Evolutionary conservation across 64 coral and sea anemone genomes (phyloP).

Genomic region (Hydrozoanthus tunicans): DNA sequence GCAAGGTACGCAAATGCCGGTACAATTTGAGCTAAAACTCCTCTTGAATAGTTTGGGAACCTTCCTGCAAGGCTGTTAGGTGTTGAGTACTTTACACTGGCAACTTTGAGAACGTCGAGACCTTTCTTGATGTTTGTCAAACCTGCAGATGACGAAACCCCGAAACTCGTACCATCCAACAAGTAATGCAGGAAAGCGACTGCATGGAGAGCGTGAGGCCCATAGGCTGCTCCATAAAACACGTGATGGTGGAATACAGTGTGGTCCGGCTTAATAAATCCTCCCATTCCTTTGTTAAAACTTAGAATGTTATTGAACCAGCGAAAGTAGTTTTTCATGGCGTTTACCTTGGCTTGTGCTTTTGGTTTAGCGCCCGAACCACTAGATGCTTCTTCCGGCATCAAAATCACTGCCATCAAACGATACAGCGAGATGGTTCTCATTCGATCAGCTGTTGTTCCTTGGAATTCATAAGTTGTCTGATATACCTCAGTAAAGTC

Average conservation of each 20-base stretch:
- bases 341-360: conserved; percentile 3
- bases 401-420: conserved; percentile 21
- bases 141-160: not conserved
- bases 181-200: not conserved
- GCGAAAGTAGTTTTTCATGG: conserved; percentile 2
- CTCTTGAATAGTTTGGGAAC: not conserved
- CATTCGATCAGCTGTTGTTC: too few species aligned
- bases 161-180: not conserved
- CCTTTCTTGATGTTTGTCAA: not conserved
- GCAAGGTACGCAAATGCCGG: conserved; percentile 17
- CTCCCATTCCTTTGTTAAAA: conserved; percentile 17
- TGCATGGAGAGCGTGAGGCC: not conserved
- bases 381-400: conserved; percentile 2
- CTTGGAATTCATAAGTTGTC: too few species aligned
- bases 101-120: conserved; percentile 5
- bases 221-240: not conserved
- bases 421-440: too few species aligned
- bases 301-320: conserved; percentile 29
- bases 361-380: not conserved
- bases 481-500: too few species aligned
- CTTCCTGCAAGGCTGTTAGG: conserved; percentile 33
- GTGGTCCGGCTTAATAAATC: conserved; percentile 22
- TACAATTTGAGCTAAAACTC: not conserved
- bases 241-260: not conserved
- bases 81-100: conserved; percentile 21